phyloP scores from a whole-genome alignment of 1,140 invertebrate species.

The Drosophila equinoxialis region DNA sequence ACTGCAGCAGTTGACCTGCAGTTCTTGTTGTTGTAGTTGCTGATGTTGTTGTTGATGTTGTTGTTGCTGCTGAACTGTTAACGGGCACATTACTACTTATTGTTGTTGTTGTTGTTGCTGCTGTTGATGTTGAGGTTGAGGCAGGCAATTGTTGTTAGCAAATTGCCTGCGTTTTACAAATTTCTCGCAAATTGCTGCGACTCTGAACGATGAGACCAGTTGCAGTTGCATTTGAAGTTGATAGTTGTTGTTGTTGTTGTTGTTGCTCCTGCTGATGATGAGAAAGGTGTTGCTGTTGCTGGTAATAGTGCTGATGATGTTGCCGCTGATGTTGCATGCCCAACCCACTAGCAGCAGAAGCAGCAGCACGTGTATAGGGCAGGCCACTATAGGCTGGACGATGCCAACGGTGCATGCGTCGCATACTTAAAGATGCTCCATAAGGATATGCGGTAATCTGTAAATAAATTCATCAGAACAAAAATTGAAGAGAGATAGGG shows the following conservation, averaged over 20 bases:
- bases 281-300: constrained; percentile 35
- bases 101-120: constrained; percentile 38
- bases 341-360: constrained; percentile 12
- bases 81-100: constrained; percentile 47
- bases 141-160: constrained; percentile 74
- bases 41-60: constrained; percentile 41
- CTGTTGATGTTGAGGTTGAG: constrained; percentile 20
- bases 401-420: constrained; percentile 65
- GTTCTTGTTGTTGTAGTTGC: constrained; percentile 42
- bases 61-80: constrained; percentile 51
- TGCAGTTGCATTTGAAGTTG: constrained; percentile 6
- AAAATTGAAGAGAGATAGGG: constrained; percentile 48
- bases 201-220: constrained; percentile 37
- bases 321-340: constrained; percentile 40
- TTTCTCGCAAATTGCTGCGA: constrained; percentile 64
- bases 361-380: constrained; percentile 2
- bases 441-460: constrained; percentile 64
- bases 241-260: constrained; percentile 18
- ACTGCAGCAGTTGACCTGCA: constrained; percentile 49
- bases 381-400: constrained; percentile 8
- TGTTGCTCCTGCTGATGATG: constrained; percentile 34
- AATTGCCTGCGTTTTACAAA: constrained; percentile 62
- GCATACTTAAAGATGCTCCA: constrained; percentile 48
- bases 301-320: constrained; percentile 23
- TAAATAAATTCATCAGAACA: constrained; percentile 48